Base-by-base conservation (phyloP, 2,888 invertebrate species). In the Gisinianus flammeolus region DNA sequence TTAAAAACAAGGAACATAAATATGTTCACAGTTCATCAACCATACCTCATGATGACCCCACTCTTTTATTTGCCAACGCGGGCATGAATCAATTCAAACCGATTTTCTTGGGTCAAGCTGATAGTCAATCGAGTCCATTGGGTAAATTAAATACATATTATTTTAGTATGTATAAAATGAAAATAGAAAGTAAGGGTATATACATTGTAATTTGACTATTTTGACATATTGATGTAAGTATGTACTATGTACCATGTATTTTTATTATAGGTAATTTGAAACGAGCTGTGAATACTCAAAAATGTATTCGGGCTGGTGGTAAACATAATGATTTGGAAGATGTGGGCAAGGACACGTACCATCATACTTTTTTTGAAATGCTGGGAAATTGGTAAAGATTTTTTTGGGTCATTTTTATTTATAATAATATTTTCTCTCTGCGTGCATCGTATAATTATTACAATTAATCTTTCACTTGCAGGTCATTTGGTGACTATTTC, bases 281-380 rank as follows among this genome's bases (percentile, higher is more conserved):
- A 26, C 91, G 99, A 84, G 94, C 92, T 35, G 95, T 93, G 1
- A 99, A 99, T 87, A 95, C 96, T 1, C 99, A 99, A 87, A 99
- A 99, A 88, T 99, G 99, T 87, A 98, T 99, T 84, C 92, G 99
- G 86, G 98, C 98, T 84, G 98, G 98, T 76, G 99, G 99, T 72
- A 99, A 99, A 88, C 99, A 99, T 88, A 99, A 99, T 87, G 99
- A 99, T 88, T 89, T 99, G 79, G 99, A 99, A 88, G 99, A 99
- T 90, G 99, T 99, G 12, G 99, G 99, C 44, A 98, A 98, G 89
- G 99, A 99, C 89, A 97, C 98, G 1, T 99, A 99, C 86, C 99
- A 99, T 89, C 99, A 99, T 86, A 99, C 99, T 2, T 99, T 98
- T 88, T 99, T 99, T 88, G 99, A 99, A 90, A 99, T 99, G 99